Evolutionary conservation across 2,888 invertebrate genomes (phyloP), one percentile per base, ranked within the genome.

Genomic region (Chloroclysta siterata): DNA sequence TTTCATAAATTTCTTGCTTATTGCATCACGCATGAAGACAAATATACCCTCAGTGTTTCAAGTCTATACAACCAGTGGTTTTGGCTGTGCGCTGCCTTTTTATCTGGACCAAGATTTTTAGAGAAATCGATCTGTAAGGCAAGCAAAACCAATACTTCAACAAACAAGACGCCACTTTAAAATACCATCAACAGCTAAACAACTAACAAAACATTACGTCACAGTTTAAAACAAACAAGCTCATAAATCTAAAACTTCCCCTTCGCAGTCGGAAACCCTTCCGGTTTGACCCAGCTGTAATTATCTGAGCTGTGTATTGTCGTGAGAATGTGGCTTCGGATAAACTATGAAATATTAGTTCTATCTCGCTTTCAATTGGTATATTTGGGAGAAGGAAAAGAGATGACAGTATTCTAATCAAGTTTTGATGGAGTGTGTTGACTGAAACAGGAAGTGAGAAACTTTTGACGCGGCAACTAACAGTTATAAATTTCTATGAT

Each of bases 201-300:
- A 55, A n/a, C n/a, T n/a, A 44, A 28, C 55, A 36, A 41, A 41
- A 42, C 42, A 22, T 22, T 22, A 72, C 69, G 63, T 67, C 60
- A 67, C 65, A 68, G 60, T 70, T 72, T 70, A 60, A 51, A 66
- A 66, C 63, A 71, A 69, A 71, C 75, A 81, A 73, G 77, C 73
- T 68, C 75, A 81, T 81, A 78, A 81, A 81, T 81, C 68, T 69
- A 52, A 53, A 57, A 52, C 62, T 76, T 76, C 85, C 79, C 73
- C 77, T 79, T 75, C 70, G 78, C 72, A 73, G n/a, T 65, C 81
- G 83, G 87, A 87, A 83, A 81, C 80, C 77, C 82, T 86, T 90
- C 91, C 91, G 90, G 78, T 87, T 86, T 83, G 80, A 85, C 87
- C 83, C 80, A 72, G 68, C 76, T 77, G 81, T 86, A 87, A 89